Percentiles rank a stretch among this genome's conserved stretches.
These are phyloP conservation scores for Nemopilema nomurai DNA, from an alignment of 30 jellyfish, hydroid and myxozoan species.

Conservation along the genomic window DNA sequence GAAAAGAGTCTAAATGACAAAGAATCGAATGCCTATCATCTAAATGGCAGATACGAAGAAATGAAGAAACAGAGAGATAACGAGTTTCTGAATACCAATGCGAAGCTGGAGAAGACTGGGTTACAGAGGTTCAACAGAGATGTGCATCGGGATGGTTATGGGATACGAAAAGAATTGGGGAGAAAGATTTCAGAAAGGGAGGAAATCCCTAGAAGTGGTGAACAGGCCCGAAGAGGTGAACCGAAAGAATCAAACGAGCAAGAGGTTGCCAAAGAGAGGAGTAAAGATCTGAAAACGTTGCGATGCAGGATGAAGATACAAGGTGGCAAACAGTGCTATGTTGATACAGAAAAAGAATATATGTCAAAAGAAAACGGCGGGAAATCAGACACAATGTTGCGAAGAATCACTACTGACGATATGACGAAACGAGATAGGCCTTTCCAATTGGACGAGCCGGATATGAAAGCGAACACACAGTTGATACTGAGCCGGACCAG, in stretches of 20 bases:
- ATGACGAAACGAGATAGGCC: not conserved
- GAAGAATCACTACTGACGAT: not conserved
- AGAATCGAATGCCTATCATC: too few species aligned
- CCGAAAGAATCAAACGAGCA: not conserved
- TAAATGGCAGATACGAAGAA: not conserved
- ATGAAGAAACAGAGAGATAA: not conserved
- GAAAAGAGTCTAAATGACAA: not conserved
- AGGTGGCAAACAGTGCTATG: not conserved
- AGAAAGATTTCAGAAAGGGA: not conserved
- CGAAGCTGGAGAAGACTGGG: not conserved
- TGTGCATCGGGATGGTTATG: not conserved
- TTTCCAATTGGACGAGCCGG: not conserved
- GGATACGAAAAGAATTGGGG: not conserved
- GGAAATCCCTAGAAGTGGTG: not conserved
- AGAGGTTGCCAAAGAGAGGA: not conserved
- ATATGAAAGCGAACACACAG: not conserved
- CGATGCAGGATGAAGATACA: not conserved
- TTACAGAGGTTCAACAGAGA: not conserved
- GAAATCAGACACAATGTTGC: not conserved
- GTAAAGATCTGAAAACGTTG: slow-evolving; percentile 14
- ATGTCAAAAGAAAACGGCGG: not conserved
- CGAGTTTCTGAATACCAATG: not conserved
- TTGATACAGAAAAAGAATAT: not conserved
- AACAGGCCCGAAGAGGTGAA: not conserved
- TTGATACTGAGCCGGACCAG: not conserved